Percentiles rank a stretch among this genome's conserved stretches.
These are phyloP conservation scores for Mormyrus iriodes DNA, from an alignment of 2,113 vertebrate species.

Conservation along the genomic window DNA sequence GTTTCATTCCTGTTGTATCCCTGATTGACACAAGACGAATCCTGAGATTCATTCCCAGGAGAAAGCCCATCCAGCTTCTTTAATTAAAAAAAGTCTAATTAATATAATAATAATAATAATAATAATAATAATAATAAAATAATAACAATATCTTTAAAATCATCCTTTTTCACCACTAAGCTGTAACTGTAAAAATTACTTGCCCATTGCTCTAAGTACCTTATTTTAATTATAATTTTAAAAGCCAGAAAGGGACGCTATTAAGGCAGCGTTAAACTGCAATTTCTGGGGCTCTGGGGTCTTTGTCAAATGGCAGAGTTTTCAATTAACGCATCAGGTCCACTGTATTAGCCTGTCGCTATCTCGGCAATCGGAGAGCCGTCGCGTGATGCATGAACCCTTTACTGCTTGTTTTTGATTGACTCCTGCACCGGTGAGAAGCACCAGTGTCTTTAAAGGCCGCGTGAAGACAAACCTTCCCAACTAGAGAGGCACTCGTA, in stretches of 20 bases:
- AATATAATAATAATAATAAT: background rate
- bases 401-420: background rate
- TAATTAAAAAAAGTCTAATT: background rate
- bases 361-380: constrained; percentile 29
- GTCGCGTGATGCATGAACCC: too few relatives aligned
- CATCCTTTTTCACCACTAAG: background rate
- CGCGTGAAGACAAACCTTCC: background rate
- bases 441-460: background rate
- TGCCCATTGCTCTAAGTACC: constrained; percentile 23
- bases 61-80: background rate
- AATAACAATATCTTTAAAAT: background rate
- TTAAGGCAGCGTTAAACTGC: constrained; percentile 43
- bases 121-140: background rate
- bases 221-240: constrained; percentile 36
- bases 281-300: constrained; percentile 41
- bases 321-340: constrained; percentile 38
- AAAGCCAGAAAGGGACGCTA: constrained; percentile 38
- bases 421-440: background rate
- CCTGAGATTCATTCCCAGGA: background rate
- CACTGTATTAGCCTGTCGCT: constrained; percentile 38
- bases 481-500: background rate
- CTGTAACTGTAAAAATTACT: constrained; percentile 36
- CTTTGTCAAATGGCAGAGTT: constrained; percentile 26
- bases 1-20: background rate
- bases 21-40: background rate